These are phyloP conservation scores for Himalopsyche kuldschensis DNA, from an alignment of 2,888 invertebrate genomes.

Conservation along the genomic window DNA sequence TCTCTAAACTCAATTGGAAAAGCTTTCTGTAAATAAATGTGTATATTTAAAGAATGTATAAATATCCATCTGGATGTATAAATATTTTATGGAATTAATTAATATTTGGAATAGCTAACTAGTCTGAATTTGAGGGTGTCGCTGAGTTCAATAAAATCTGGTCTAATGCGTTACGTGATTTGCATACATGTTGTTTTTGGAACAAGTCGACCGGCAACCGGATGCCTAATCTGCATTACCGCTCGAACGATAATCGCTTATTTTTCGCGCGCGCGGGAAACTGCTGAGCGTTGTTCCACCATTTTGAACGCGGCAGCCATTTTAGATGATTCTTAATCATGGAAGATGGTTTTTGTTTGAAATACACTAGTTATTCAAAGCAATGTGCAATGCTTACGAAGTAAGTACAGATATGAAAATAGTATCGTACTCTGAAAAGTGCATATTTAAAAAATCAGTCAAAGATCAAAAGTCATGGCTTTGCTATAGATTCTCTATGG, in stretches of 20 bases:
- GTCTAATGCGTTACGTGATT: neutral
- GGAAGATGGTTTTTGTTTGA: neutral
- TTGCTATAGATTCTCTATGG: too few relatives aligned
- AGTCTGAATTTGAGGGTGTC: neutral
- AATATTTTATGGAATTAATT: neutral
- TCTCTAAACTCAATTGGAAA: too few relatives aligned
- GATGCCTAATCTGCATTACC: conserved; percentile 2
- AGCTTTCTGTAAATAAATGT: too few relatives aligned
- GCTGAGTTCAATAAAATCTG: neutral
- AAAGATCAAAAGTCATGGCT: too few relatives aligned
- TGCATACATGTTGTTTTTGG: conserved; percentile 9
- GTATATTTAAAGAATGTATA: too few relatives aligned
- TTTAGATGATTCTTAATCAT: neutral
- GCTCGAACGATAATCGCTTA: neutral
- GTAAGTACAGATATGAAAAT: too few relatives aligned
- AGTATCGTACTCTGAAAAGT: too few relatives aligned
- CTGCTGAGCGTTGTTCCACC: neutral
- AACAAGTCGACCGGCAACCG: neutral
- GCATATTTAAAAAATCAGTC: too few relatives aligned
- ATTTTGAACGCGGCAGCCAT: neutral
- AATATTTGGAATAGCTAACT: neutral
- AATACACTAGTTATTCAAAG: too few relatives aligned
- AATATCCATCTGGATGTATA: too few relatives aligned
- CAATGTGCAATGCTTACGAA: too few relatives aligned
- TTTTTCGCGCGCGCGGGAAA: neutral